A percentile compares a stretch with the other conserved stretches of the same genome.
phyloP scores from a whole-genome alignment of 2,888 invertebrate species.

The Euzophera pinguis region DNA sequence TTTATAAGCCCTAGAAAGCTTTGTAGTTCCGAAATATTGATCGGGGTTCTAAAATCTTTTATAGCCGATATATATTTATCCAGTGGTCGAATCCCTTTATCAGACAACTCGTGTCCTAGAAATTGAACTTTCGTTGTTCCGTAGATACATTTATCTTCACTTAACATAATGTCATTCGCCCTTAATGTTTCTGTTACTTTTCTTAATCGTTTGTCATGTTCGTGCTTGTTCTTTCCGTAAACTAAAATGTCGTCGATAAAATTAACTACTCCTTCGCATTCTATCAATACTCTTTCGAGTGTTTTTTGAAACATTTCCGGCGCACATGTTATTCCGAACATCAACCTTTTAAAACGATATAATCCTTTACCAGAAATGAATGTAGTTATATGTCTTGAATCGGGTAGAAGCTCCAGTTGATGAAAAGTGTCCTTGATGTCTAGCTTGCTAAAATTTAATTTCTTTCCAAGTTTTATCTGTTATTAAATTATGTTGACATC shows the following conservation, averaged over 20 bases:
- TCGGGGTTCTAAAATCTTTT: constrained; percentile 1
- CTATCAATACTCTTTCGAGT: background rate
- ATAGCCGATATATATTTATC: constrained; percentile 14
- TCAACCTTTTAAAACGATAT: background rate
- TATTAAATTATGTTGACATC: background rate
- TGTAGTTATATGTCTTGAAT: background rate
- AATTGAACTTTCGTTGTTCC: constrained; percentile 6
- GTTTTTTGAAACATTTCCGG: background rate
- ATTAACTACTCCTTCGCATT: background rate
- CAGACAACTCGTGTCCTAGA: constrained; percentile 13
- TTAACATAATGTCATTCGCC: background rate
- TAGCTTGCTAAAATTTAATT: background rate
- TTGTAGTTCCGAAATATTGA: constrained; percentile 12
- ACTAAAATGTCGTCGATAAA: background rate
- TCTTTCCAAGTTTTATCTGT: background rate
- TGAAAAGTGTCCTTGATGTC: background rate
- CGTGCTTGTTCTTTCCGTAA: background rate
- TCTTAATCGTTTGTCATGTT: background rate
- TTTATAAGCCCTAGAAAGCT: constrained; percentile 27
- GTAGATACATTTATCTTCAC: background rate
- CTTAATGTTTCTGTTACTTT: background rate
- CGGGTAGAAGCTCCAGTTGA: background rate
- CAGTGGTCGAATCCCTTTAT: constrained; percentile 11
- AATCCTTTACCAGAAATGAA: background rate
- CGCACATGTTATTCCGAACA: background rate